Base-by-base conservation (phyloP, 1,140 invertebrate species). In the Dryas iulia region DNA sequence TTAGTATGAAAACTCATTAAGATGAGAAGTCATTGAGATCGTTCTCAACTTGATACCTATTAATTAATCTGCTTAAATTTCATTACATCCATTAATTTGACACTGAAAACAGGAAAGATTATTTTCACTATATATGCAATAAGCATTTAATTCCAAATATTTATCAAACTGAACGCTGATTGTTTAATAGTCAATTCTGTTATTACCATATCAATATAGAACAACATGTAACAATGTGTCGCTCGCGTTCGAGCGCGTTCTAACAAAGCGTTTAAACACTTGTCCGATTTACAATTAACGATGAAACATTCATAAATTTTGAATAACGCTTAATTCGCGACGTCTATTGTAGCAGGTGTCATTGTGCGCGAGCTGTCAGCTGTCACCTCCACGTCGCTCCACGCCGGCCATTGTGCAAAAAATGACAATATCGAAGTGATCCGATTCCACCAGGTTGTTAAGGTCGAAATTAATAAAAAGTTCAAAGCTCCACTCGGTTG, bases 391-490 rank as follows among this genome's bases (percentile, higher is more conserved):
- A 71, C 61, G 61, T 54, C 64, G 39, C 39, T 47, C 33, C 26
- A 64, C 35, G 64, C 18, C n/a, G 39, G 52, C 30, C 39, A 47
- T 35, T 69, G 66, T 57, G 66, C 64, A 69, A 75, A 80, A 74
- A 81, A 78, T 78, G 71, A 72, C 78, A 70, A 78, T 71, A 78
- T 74, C 73, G 63, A 76, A 78, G 21, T 47, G 39, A 76, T 73
- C 77, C 73, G 79, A 82, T 77, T 21, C 7, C 8, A 76, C 74
- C 73, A 68, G 64, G 79, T 79, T 81, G 80, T 81, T 81, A 84
- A 86, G 80, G 76, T 78, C 72, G 78, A 84, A 81, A 81, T 84
- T 82, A 81, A 82, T 84, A 84, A 84, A 84, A 84, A 81, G 72
- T 77, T 72, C 64, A 71, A 74, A 75, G 71, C 69, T 47, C 58